Conservation (phyloP, 2,797 vertebrate species). For the Taeniopygia guttata region DNA sequence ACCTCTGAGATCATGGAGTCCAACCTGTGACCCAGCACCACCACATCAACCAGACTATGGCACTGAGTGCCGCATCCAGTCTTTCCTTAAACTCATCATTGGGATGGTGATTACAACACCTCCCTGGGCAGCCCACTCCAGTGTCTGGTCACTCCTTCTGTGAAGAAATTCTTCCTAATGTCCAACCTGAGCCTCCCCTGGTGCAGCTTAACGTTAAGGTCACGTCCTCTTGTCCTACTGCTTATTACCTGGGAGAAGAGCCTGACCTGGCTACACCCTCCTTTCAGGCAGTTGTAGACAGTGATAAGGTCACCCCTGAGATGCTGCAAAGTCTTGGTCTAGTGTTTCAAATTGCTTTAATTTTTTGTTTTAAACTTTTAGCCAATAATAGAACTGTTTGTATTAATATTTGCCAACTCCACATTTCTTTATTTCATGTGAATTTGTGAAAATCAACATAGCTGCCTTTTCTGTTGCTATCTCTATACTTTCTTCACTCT, state of each 20-base stretch:
- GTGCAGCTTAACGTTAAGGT: neutral
- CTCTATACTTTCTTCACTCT: neutral
- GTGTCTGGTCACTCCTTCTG: neutral
- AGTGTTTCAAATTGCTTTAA: neutral
- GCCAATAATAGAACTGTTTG: neutral
- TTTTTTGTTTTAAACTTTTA: neutral
- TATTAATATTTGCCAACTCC: neutral
- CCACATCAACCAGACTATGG: neutral
- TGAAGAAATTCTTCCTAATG: neutral
- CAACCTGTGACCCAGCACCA: neutral
- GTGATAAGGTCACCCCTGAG: neutral
- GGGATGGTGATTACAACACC: neutral
- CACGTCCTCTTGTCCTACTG: neutral
- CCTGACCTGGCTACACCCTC: neutral
- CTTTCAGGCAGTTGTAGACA: neutral
- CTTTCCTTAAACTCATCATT: neutral
- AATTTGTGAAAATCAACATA: neutral
- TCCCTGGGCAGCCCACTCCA: neutral
- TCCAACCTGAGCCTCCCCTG: neutral
- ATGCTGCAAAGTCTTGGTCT: neutral
- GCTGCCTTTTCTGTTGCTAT: neutral
- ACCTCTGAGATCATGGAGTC: neutral
- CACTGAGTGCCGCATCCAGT: fast-evolving
- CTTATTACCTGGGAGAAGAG: neutral
- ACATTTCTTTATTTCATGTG: neutral